Base-by-base conservation (phyloP, 2,113 vertebrate species). In the Neopipo cinnamomea region DNA sequence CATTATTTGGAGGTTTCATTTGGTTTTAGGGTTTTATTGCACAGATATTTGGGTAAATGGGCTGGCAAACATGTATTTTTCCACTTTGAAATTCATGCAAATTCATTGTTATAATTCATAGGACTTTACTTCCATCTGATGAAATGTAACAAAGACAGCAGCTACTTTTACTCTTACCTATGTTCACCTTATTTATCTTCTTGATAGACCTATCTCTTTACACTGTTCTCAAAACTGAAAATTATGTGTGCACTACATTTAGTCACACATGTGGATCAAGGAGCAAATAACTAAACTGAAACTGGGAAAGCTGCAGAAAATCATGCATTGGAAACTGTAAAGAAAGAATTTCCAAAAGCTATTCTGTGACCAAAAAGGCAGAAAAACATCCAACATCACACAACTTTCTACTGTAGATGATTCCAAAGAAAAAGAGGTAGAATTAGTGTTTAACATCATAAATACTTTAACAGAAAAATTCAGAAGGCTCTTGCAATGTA, bases 21-120 rank as follows among this genome's bases (percentile, higher is more conserved):
- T 41, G 4, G 0, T 39, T 91, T 68, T 2, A 3, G 7, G 5
- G 5, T 0, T 21, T 59, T 85, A 46, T 58, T 78, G 7, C 10
- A 27, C 2, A 44, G 25, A 24, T 62, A 62, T 41, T 58, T 91
- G 27, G 15, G 8, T 58, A 73, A 91, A 70, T 16, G 66, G 17
- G 7, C 31, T 62, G 12, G 28, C 30, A 86, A 81, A 59, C 15
- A 35, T 5, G 14, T 19, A 56, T 66, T 85, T 12, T 37, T 11
- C 2, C 9, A 14, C 39, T 88, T n/a, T 33, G 16, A 77, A 95
- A 75, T 68, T 25, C 47, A 12, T n/a, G 8, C 20, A 89, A 88
- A 81, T 50, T 62, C 12, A 81, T 12, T 8, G 37, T 23, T 84
- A 6, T 55, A 77, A 50, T 42, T 49, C 50, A 42, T 25, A 70